A percentile compares a stretch with the other conserved stretches of the same genome.
These are phyloP conservation scores for Tineola bisselliella DNA, from an alignment of 2,888 invertebrate species.

Conservation along the genomic window DNA sequence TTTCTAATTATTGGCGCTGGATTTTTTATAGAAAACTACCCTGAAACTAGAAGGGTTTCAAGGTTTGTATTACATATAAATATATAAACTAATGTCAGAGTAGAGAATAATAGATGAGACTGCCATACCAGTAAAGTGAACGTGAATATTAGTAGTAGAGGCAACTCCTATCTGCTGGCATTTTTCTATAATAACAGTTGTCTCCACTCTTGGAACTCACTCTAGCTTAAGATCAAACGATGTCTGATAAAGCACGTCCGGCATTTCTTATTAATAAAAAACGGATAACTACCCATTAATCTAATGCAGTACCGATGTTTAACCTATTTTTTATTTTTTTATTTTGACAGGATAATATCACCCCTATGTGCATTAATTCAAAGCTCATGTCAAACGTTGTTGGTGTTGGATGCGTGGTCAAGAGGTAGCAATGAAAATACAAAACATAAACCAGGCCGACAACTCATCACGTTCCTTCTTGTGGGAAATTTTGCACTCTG, in stretches of 20 bases:
- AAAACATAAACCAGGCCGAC: conserved; percentile 70
- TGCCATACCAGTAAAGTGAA: not conserved
- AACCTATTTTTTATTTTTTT: no score
- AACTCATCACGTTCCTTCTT: conserved; percentile 74
- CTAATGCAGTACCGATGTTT: no score
- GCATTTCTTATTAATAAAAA: no score
- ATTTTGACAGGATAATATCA: conserved; percentile 42
- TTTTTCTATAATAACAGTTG: no score
- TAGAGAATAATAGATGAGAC: not conserved
- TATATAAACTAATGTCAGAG: no score
- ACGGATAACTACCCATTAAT: no score
- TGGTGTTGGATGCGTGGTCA: conserved; percentile 68
- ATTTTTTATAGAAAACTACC: conserved; percentile 54
- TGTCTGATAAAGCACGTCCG: no score
- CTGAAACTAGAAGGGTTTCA: conserved; percentile 44
- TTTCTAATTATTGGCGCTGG: conserved; percentile 81
- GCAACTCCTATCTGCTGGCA: no score
- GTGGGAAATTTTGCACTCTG: conserved; percentile 73
- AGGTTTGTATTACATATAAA: conserved; percentile 28
- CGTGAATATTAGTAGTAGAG: no score
- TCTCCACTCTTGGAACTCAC: no score
- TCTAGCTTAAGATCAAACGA: no score
- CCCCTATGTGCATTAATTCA: conserved; percentile 68
- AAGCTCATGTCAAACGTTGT: conserved; percentile 71
- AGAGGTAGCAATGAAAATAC: conserved; percentile 62